Evolutionary conservation across 2,113 vertebrate genomes (phyloP), one percentile per base, ranked within the genome.

Genomic region (Spea multiplicata): DNA sequence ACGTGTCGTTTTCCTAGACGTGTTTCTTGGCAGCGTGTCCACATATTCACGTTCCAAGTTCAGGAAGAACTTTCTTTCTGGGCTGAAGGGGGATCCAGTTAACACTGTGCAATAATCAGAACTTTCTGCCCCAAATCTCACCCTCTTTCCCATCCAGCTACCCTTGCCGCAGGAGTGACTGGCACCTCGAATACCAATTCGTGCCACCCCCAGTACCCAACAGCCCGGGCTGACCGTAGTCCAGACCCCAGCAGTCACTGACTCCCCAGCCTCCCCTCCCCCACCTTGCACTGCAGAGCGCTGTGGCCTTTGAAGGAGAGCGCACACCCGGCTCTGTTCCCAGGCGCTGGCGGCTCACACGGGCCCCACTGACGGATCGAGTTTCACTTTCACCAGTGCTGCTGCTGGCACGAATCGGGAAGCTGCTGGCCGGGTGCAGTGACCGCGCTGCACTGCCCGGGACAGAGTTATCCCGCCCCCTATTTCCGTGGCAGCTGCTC

Each of bases 381-480:
- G 66, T 82, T 82, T 78, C 81, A 78, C 71, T 78, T 73, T 76
- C 53, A 67, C 50, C 50, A 73, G 53, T 50, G 44, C 64, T 81
- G 59, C 48, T 55, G 71, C 47, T 82, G 64, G 65, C 69, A 73
- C 17, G 13, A 17, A 46, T 55, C 17, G 59, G 69, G n/a, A 14
- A n/a, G 30, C 9, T 16, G 61, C n/a, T 6, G 16, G 10, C 47
- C 8, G 49, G 47, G 6, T n/a, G n/a, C 69, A 49, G 48, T 52
- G 69, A 71, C 49, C 10, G 69, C 49, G 3, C 14, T 69, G 16
- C 66, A n/a, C 73, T 46, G 64, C 3, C 17, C 57, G n/a, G 66
- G 70, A 55, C 66, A 44, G 47, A 13, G 59, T 62, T 17, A 47
- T 46, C 75, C 75, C 57, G 16, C 65, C 74, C 74, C 74, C 66